Conservation (phyloP, 2,113 vertebrate species). For the Donacobius atricapilla region DNA sequence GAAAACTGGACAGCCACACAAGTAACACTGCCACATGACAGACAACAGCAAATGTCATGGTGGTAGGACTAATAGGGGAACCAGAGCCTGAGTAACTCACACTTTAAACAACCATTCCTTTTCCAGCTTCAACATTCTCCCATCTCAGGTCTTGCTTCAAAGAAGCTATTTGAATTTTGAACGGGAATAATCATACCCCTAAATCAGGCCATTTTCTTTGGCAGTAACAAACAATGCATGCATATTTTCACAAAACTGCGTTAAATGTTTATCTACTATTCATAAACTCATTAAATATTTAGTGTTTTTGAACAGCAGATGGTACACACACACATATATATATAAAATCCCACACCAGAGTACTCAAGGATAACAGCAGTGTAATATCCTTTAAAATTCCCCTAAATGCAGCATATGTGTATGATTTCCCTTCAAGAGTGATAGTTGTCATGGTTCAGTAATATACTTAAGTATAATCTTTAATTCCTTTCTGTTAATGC, state of each 20-base stretch:
- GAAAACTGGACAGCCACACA: neutral
- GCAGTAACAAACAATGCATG: neutral
- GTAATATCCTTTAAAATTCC: neutral
- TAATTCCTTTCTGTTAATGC: neutral
- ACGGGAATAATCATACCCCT: neutral
- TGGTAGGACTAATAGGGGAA: neutral
- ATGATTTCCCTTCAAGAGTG: neutral
- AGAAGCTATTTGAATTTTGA: neutral
- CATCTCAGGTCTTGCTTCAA: neutral
- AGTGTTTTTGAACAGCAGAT: conserved; percentile 13
- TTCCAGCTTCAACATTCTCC: neutral
- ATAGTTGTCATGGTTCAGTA: neutral
- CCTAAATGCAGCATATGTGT: neutral
- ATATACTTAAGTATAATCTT: neutral
- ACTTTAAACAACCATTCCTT: neutral
- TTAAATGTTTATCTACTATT: conserved; percentile 27
- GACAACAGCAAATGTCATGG: neutral
- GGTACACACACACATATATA: neutral
- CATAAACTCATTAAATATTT: conserved; percentile 23
- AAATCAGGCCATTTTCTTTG: neutral
- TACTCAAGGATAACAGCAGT: neutral
- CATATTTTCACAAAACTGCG: neutral
- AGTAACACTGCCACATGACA: neutral
- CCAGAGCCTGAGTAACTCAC: neutral
- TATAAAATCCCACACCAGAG: neutral